phyloP scores from a whole-genome alignment of 2,888 invertebrate species.

The Incurvaria masculella region DNA sequence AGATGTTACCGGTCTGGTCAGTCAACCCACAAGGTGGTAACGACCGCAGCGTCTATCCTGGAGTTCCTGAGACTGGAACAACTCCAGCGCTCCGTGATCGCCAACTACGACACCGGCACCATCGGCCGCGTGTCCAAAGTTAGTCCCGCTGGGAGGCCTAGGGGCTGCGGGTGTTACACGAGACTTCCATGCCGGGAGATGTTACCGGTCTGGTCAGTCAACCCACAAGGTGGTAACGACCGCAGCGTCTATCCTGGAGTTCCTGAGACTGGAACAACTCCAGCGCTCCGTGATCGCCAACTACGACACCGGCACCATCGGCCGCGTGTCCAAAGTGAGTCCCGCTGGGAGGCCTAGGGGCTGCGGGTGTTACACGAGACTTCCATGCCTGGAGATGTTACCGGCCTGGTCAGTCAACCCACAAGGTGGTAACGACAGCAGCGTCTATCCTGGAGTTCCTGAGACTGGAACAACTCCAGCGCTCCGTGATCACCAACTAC shows the following conservation, averaged over 20 bases:
- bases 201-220: conserved; percentile 73
- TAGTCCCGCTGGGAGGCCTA: too few relatives aligned
- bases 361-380: too few relatives aligned
- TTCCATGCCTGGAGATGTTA: too few relatives aligned
- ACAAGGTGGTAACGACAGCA: too few relatives aligned
- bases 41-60: conserved; percentile 52
- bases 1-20: too few relatives aligned
- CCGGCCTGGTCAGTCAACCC: too few relatives aligned
- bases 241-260: conserved; percentile 45
- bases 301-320: conserved; percentile 49
- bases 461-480: conserved; percentile 54
- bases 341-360: too few relatives aligned
- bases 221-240: conserved; percentile 71
- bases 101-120: conserved; percentile 57
- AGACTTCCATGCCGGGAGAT: too few relatives aligned
- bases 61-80: conserved; percentile 53
- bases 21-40: conserved; percentile 69
- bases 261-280: conserved; percentile 55
- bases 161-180: too few relatives aligned
- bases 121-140: conserved; percentile 45
- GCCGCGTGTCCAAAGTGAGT: conserved; percentile 46
- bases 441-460: conserved; percentile 54
- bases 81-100: conserved; percentile 59
- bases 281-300: conserved; percentile 63
- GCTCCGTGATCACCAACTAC: conserved; percentile 65